These are phyloP conservation scores for Hippocampus zosterae DNA, from an alignment of 2,113 vertebrate species.

Conservation along the genomic window DNA sequence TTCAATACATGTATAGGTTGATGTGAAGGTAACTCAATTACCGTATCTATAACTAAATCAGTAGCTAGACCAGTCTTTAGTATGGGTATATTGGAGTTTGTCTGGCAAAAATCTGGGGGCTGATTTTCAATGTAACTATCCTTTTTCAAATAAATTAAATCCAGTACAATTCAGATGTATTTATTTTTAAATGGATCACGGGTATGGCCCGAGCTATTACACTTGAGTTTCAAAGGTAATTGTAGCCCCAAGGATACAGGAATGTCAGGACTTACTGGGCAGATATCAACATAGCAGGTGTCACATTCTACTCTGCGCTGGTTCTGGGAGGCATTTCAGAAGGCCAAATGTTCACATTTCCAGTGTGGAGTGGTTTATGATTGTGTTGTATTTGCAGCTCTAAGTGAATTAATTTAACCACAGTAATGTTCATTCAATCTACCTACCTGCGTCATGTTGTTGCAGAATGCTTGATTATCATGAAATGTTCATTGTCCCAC, in stretches of 20 bases:
- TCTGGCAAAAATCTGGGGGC: neutral
- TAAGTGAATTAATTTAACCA: conserved; percentile 8
- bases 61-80: too few species aligned
- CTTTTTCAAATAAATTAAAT: neutral
- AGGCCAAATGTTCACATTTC: neutral
- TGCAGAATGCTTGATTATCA: conserved; percentile 10
- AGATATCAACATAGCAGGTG: neutral
- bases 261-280: neutral
- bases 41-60: neutral
- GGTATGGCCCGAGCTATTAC: neutral
- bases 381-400: neutral
- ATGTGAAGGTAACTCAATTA: neutral
- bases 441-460: neutral
- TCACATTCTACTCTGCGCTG: neutral
- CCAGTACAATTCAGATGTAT: neutral
- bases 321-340: conserved; percentile 8
- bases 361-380: neutral
- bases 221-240: neutral
- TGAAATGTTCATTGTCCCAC: conserved; percentile 34
- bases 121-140: neutral
- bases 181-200: neutral
- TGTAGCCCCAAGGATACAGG: neutral
- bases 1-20: too few species aligned
- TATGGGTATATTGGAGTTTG: too few species aligned
- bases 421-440: conserved; percentile 7